Percentiles rank a stretch among this genome's conserved stretches.
These are phyloP conservation scores for Nasonia giraulti DNA, from an alignment of 1,140 invertebrate species.

Conservation along the genomic window DNA sequence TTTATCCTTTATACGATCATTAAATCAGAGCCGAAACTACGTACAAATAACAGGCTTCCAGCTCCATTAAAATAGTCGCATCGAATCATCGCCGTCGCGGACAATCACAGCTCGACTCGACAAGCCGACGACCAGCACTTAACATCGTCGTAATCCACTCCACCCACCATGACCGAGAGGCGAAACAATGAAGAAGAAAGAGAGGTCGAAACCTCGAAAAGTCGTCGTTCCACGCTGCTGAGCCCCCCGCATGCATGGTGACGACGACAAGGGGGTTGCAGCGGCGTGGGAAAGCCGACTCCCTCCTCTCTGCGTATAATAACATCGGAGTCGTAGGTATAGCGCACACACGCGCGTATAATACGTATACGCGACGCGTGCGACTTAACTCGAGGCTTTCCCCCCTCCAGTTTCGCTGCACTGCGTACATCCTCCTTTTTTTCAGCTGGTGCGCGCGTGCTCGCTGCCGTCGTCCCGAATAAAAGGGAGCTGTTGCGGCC, in stretches of 20 bases:
- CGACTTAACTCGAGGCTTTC: constrained; percentile 26
- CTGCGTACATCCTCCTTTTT: background rate
- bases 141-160: background rate
- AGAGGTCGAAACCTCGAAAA: constrained; percentile 9
- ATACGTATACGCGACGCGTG: background rate
- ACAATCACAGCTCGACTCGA: background rate
- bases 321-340: background rate
- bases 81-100: background rate
- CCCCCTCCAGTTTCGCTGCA: background rate
- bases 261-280: background rate
- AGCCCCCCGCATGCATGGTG: background rate
- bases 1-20: too few relatives aligned
- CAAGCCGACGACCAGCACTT: background rate
- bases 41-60: too few relatives aligned
- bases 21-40: too few relatives aligned
- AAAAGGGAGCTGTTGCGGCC: constrained; percentile 1
- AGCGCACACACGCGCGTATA: background rate
- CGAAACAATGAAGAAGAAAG: background rate
- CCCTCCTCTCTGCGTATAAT: background rate
- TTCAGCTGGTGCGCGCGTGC: background rate
- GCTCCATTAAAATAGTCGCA: background rate
- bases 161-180: background rate
- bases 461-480: background rate
- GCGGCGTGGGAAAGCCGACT: constrained; percentile 10
- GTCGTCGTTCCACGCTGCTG: background rate